Percentiles rank a stretch among this genome's conserved stretches.
Evolutionary conservation across 2,113 vertebrate genomes (phyloP).

Genomic region (Atractosteus spatula): DNA sequence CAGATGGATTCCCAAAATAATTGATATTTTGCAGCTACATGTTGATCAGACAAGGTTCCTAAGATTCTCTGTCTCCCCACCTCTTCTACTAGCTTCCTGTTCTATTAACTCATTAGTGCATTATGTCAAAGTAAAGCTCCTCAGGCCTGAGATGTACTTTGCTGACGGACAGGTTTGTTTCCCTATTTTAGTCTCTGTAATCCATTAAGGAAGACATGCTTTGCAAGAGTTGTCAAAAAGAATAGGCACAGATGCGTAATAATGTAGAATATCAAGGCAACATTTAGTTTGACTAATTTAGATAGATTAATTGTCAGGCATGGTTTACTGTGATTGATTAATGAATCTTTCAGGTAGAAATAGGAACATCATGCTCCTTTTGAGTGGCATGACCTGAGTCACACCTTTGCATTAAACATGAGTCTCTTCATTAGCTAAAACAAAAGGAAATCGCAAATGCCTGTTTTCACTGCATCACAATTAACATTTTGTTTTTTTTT

Average conservation of each 20-base stretch:
- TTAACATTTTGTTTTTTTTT: conserved; percentile 24
- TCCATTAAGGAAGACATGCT: conserved; percentile 32
- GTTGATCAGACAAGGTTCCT: not conserved
- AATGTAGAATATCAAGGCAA: conserved; percentile 59
- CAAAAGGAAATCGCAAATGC: conserved; percentile 58
- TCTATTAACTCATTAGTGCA: not conserved
- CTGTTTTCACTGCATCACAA: conserved; percentile 34
- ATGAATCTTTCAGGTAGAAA: conserved; percentile 65
- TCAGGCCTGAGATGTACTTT: no score
- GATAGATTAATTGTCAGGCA: conserved; percentile 71
- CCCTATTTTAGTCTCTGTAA: conserved; percentile 34
- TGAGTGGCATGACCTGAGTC: conserved; percentile 45
- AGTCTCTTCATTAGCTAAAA: conserved; percentile 63
- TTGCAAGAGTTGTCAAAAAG: conserved; percentile 42
- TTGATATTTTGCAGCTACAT: not conserved
- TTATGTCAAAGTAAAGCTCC: not conserved
- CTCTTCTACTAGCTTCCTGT: not conserved
- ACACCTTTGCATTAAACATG: conserved; percentile 78
- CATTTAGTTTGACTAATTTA: conserved; percentile 67
- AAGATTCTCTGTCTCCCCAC: not conserved
- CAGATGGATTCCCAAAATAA: not conserved
- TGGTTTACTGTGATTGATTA: conserved; percentile 79
- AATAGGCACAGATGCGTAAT: conserved; percentile 46
- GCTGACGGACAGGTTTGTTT: not conserved
- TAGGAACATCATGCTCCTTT: conserved; percentile 11